Evolutionary conservation across 2,797 vertebrate genomes (phyloP), one percentile per base, ranked within the genome.

Genomic region (Sebastes hubbsi): DNA sequence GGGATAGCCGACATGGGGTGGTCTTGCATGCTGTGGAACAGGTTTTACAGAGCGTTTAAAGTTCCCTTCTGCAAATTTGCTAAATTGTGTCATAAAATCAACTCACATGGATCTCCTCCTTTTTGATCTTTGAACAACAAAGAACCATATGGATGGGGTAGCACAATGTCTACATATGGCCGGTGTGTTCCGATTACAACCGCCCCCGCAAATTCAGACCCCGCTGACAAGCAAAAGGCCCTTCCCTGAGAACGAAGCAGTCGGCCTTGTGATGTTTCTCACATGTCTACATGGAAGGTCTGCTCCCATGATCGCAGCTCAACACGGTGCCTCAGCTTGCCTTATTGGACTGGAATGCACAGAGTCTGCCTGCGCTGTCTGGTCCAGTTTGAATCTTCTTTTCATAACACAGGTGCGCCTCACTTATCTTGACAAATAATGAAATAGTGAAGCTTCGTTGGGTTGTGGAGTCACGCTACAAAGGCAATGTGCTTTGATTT

Each of bases 31-130:
- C 87, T 85, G 82, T 61, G 84, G 42, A 88, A 74, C 84, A 88
- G 56, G 27, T 87, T 91, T 94, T 91, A 91, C 82, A 54, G 59
- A 46, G 62, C 82, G 72, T 92, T 92, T 92, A 82, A 91, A 90
- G 60, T 66, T 66, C 56, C 61, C 81, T 72, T 54, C 80, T 88
- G 77, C 82, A 91, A 91, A 94, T 92, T 86, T 93, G 86, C 91
- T 85, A 75, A 92, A 93, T 87, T 25, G 84, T 91, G 91, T 93
- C 92, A 92, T 95, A 94, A 95, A 96, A 93, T 89, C 78, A 83
- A 80, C 75, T 90, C 86, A 88, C 87, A 93, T 88, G 87, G 77
- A 92, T 90, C 83, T 92, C 89, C 82, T 67, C 38, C 29, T 25
- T 91, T 95, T 94, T 94, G 90, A 93, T 94, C 88, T 87, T 46